Evolutionary conservation across 2,797 vertebrate species (phyloP), one percentile per base, ranked within the genome.

Genomic region (Sylvilagus floridanus): DNA sequence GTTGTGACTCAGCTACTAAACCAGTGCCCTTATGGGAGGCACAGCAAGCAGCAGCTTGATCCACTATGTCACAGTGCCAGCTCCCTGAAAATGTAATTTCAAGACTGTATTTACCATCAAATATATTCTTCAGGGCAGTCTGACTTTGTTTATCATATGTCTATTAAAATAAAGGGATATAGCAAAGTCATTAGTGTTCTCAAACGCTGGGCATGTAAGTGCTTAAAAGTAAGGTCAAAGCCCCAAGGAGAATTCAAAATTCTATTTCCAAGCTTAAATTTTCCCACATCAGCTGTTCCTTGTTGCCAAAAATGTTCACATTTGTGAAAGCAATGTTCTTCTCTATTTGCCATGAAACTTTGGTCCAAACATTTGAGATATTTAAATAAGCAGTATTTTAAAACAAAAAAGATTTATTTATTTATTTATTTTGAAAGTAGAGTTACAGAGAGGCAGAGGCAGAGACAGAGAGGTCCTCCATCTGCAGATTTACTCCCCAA

Each of bases 211-310:
- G 66, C 37, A 77, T 37, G 22, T 28, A 91, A 90, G 57, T 82
- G 50, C 37, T 88, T 90, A 42, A 63, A 96, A 92, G 71, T 47
- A 90, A 93, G 30, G 66, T 76, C 16, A 87, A 84, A 90, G 35
- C 52, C 37, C 9, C 14, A 77, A 85, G 50, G 42, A 69, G 22
- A 92, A 88, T 96, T 95, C 52, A 68, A 90, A 89, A 75, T 84
- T 75, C 79, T 28, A 68, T 1, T 76, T 54, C 52, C 19, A 79
- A 87, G 63, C 62, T 89, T 72, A 52, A 91, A 82, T 69, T 73
- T 82, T 91, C 42, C 72, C 57, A 69, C 7, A 52, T 72, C 47
- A 79, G 52, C 13, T 68, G 12, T 84, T 89, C 16, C 42, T 81
- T 81, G 12, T 75, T 88, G 30, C 47, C 30, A 50, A 63, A 78